These are phyloP conservation scores for Caradrina clavipalpis DNA, from an alignment of 2,888 invertebrate genomes.

Conservation along the genomic window DNA sequence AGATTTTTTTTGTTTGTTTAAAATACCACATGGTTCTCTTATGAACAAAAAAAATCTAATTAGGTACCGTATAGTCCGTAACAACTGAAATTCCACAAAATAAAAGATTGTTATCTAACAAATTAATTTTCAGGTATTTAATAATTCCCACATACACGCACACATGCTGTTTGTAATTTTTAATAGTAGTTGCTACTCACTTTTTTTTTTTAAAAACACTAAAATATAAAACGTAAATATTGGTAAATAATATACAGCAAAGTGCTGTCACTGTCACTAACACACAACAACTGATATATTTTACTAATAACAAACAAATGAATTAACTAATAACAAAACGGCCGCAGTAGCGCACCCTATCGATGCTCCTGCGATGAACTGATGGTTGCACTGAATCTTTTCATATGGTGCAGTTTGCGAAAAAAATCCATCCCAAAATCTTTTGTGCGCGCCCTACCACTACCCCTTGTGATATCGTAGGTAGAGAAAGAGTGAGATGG, in stretches of 20 bases:
- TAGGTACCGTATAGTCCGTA: no score
- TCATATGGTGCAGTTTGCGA: constrained; percentile 87
- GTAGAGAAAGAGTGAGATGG: constrained; percentile 80
- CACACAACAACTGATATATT: constrained; percentile 48
- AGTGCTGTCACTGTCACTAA: constrained; percentile 43
- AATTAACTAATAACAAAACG: constrained; percentile 60
- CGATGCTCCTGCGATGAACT: constrained; percentile 63
- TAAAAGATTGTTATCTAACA: background rate
- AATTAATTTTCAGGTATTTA: background rate
- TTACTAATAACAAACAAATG: constrained; percentile 51
- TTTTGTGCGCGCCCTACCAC: constrained; percentile 87
- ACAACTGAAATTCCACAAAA: background rate
- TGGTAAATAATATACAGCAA: constrained; percentile 1
- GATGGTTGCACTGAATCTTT: constrained; percentile 79
- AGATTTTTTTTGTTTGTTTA: constrained; percentile 4
- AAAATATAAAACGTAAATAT: constrained; percentile 19
- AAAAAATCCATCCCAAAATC: constrained; percentile 88
- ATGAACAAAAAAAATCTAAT: background rate
- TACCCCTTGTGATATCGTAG: constrained; percentile 83
- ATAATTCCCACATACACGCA: background rate
- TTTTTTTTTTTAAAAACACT: constrained; percentile 18
- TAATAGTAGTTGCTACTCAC: constrained; percentile 24
- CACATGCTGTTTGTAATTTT: background rate
- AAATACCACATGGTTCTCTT: constrained; percentile 24
- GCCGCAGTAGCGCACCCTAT: constrained; percentile 53